phyloP scores from a whole-genome alignment of 92 coral and sea anemone species.

The Palythoa caribaeorum region DNA sequence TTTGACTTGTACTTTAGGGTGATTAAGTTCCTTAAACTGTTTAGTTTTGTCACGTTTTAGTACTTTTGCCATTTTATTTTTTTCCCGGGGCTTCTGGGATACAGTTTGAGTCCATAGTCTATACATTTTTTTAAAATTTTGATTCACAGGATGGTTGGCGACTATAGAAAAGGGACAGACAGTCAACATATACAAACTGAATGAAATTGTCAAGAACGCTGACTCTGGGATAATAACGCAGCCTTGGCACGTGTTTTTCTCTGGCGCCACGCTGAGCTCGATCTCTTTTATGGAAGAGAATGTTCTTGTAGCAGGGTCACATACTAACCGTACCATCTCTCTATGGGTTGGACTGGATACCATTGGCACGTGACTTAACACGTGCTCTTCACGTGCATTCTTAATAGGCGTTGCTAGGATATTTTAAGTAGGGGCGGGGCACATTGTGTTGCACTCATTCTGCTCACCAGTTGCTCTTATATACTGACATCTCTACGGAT shows the following conservation, averaged over 20 bases:
- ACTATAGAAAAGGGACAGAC: constrained; percentile 88
- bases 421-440: too few relatives aligned
- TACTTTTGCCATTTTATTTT: too few relatives aligned
- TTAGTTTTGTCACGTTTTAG: too few relatives aligned
- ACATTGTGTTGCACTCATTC: too few relatives aligned
- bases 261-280: constrained; percentile 70
- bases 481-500: too few relatives aligned
- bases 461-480: too few relatives aligned
- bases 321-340: constrained; percentile 78
- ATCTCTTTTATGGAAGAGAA: constrained; percentile 82
- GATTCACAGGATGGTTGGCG: constrained; percentile 79
- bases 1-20: too few relatives aligned
- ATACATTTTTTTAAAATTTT: neutral
- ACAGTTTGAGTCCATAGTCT: too few relatives aligned
- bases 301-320: constrained; percentile 83
- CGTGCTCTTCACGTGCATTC: too few relatives aligned
- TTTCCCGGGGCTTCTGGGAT: too few relatives aligned
- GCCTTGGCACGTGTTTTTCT: constrained; percentile 89
- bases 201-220: constrained; percentile 67
- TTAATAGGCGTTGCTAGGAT: too few relatives aligned
- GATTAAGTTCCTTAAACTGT: too few relatives aligned
- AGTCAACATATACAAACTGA: constrained; percentile 83
- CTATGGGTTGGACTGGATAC: constrained; percentile 91
- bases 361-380: constrained; percentile 38
- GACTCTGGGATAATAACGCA: constrained; percentile 75